Evolutionary conservation across 1,140 invertebrate species (phyloP), one percentile per base, ranked within the genome.

Genomic region (Pogonomyrmex californicus): DNA sequence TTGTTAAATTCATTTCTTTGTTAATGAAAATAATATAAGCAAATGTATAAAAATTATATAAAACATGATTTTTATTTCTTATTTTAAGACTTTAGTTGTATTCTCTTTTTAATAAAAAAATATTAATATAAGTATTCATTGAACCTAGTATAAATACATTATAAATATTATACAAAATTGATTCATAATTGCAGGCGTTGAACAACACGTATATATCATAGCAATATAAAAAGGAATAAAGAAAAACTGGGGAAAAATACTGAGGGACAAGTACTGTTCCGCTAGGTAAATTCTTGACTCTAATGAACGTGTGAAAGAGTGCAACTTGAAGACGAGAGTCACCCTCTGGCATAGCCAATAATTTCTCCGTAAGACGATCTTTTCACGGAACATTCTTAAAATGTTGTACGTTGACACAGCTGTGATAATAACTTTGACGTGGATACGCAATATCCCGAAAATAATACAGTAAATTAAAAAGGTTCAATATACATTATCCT

Each of bases 241-340:
- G 63, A 44, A 4, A 17, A 78, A 77, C 71, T 54, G 6, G 4
- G 14, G n/a, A 33, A 62, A 89, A 62, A 65, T 56, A 75, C 70
- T 56, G 47, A 54, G 65, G 73, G 7, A 65, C 36, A 30, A 54
- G 36, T 51, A 33, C 65, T 56, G 36, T n/a, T 71, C 68, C 83
- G 78, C 75, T 89, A 89, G 92, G 91, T 94, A 94, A 94, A 94
- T 93, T 94, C 92, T 91, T 91, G 82, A 90, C 92, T 87, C 93
- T 95, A 95, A 95, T 94, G 93, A 95, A 95, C 92, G 90, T 90
- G 87, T 62, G 77, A 90, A 79, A 87, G 62, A 87, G 81, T 91
- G 79, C 83, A 91, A 92, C 93, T 93, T 93, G 91, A 92, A 93
- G 91, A 92, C 91, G 81, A 91, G 90, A 94, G 93, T 93, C 73